Evolutionary conservation across 2,113 vertebrate species (phyloP).

Genomic region (Phylloscopus trochilus): DNA sequence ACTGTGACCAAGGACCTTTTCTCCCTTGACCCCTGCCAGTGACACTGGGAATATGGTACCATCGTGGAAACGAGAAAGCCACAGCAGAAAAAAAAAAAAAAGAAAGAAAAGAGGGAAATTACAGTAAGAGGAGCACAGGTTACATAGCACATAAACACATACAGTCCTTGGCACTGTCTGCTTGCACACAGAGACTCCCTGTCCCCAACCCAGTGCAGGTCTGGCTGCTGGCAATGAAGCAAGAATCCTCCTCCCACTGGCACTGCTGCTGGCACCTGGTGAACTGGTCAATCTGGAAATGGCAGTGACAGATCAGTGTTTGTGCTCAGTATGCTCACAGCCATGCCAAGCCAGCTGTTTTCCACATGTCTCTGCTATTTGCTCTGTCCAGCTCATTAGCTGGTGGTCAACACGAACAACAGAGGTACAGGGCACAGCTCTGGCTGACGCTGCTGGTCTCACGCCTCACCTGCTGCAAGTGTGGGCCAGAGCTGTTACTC

Average conservation of each 20-base stretch:
- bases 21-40: not conserved
- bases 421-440: accelerated
- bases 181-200: accelerated
- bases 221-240: not conserved
- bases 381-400: not conserved
- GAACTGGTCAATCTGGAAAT: not conserved
- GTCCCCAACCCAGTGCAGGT: not conserved
- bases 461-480: not conserved
- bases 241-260: not conserved
- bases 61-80: not conserved
- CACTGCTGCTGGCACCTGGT: not conserved
- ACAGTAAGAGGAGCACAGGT: not conserved
- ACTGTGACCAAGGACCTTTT: not conserved
- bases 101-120: not conserved
- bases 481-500: not conserved
- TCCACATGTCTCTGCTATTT: not conserved
- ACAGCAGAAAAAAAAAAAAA: not conserved
- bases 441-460: not conserved
- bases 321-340: not conserved
- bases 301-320: not conserved
- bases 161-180: accelerated
- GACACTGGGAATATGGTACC: not conserved
- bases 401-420: not conserved
- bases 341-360: not conserved
- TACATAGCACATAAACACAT: not conserved